These are phyloP conservation scores for Hydroisotoma schaefferi DNA, from an alignment of 2,888 invertebrate species.

Conservation along the genomic window DNA sequence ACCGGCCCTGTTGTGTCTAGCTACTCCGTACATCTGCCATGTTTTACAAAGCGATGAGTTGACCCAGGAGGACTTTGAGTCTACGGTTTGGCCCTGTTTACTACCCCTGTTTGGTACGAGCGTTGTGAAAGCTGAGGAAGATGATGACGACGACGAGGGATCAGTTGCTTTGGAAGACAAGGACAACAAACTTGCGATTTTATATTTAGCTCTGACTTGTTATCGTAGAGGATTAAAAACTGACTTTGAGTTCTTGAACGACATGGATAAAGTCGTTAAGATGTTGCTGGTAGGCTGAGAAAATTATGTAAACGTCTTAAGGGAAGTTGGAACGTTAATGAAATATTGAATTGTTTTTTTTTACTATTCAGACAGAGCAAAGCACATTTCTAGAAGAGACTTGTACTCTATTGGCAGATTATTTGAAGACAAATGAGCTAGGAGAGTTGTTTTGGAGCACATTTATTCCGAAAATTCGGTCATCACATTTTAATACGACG, in stretches of 20 bases:
- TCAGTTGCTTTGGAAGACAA: slow-evolving; percentile 9
- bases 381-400: background rate
- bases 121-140: slow-evolving; percentile 10
- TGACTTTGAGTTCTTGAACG: slow-evolving; percentile 21
- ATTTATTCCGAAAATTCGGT: slow-evolving; percentile 23
- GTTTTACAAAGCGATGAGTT: slow-evolving; percentile 11
- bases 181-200: background rate
- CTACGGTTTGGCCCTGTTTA: slow-evolving; percentile 16
- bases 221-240: slow-evolving; percentile 10
- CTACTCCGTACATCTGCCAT: slow-evolving; percentile 21
- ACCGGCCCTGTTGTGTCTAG: slow-evolving; percentile 19
- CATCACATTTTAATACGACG: slow-evolving; percentile 35
- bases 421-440: slow-evolving; percentile 17
- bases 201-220: slow-evolving; percentile 19
- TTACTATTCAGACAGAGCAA: slow-evolving; percentile 7
- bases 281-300: slow-evolving; percentile 17
- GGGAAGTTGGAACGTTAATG: background rate
- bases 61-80: slow-evolving; percentile 18
- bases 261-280: slow-evolving; percentile 13
- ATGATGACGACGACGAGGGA: background rate
- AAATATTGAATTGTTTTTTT: background rate
- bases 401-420: slow-evolving; percentile 7
- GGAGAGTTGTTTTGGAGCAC: slow-evolving; percentile 31
- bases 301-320: background rate
- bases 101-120: slow-evolving; percentile 1